Base-by-base conservation (phyloP, 2,113 vertebrate species). In the Thamnophis sirtalis region DNA sequence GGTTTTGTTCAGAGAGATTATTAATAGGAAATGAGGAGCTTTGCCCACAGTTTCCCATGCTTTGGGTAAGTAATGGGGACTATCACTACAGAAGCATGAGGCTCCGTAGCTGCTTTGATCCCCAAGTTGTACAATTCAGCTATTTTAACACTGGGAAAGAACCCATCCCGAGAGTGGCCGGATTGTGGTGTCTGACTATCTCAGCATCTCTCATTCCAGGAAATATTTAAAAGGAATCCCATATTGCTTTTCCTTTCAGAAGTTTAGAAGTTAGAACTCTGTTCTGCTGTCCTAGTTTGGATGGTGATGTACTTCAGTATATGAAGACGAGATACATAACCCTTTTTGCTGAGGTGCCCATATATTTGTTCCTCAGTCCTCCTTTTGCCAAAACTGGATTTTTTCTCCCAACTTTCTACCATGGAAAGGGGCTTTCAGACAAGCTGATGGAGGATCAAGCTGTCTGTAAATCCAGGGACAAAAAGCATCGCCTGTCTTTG, bases 121-220 rank as follows among this genome's bases (percentile, higher is more conserved):
- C 91, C 94, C 93, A 68, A 94, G 92, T 94, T 95, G 94, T 92
- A 56, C 94, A 92, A 91, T 94, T 92, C 94, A 94, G 94, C 94
- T 95, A 91, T 87, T n/a, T 86, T n/a, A 80, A 80, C 33, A 80
- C 0, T 80, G 33, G 73, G 33, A 80, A 80, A 38, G 3, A 80
- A 21, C 73, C 73, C 73, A 80, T 9, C 73, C 19, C 0, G 17
- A 33, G 33, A 21, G 7, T 80, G 33, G 73, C 73, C 2, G 3
- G 17, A 19, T 21, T 38, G 73, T 1, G 73, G 73, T 9, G 17
- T 21, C 33, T 21, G 33, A 19, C 17, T 97, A 92, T 96, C 94
- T 95, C 93, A 88, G 93, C 95, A 94, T 96, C 96, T 96, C 96
- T 96, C 96, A 96, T 96, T 95, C 94, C 94, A 94, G 93, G 95